A percentile compares a stretch with the other conserved stretches of the same genome.
Conservation (phyloP, 2,113 vertebrate species). For the Seriola aureovittata region DNA sequence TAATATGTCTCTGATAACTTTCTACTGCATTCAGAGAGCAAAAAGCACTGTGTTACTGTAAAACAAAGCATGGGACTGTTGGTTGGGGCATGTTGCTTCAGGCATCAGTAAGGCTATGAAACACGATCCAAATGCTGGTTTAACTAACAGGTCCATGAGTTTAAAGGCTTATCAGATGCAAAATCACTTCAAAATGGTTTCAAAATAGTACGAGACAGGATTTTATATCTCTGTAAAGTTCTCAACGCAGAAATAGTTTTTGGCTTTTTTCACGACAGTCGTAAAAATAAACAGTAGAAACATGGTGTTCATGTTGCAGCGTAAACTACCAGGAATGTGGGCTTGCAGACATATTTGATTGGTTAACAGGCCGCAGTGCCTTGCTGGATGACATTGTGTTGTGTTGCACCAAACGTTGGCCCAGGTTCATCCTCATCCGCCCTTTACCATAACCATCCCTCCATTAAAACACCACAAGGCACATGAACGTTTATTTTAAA, state of each 20-base stretch:
- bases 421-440: too few species aligned
- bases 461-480: too few species aligned
- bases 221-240: not conserved
- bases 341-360: not conserved
- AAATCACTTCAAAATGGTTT: not conserved
- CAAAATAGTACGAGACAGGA: not conserved
- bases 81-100: constrained; percentile 13
- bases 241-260: not conserved
- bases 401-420: too few species aligned
- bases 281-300: not conserved
- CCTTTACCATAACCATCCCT: too few species aligned
- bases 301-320: not conserved
- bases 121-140: constrained; percentile 13
- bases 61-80: constrained; percentile 12
- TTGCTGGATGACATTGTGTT: not conserved
- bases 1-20: not conserved
- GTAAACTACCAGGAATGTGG: not conserved
- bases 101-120: constrained; percentile 19
- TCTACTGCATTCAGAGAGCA: not conserved
- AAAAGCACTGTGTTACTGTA: not conserved
- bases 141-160: not conserved
- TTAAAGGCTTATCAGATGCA: not conserved
- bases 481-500: too few species aligned
- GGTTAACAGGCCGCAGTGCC: not conserved
- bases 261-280: not conserved